A percentile compares a stretch with the other conserved stretches of the same genome.
Evolutionary conservation across 2,797 vertebrate species (phyloP).

Genomic region (Margarornis squamiger): DNA sequence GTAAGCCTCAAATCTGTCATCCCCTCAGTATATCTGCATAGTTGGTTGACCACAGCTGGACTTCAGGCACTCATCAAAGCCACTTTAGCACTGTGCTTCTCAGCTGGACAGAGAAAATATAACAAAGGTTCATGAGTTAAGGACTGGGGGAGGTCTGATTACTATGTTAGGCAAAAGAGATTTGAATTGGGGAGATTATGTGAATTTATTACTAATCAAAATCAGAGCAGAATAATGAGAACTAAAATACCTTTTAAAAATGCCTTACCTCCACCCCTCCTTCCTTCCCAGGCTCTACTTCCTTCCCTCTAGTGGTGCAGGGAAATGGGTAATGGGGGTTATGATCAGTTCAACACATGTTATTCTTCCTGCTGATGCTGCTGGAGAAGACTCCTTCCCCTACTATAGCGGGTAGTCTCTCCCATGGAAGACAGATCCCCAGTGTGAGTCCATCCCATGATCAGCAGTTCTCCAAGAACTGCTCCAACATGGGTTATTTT

Average conservation of each 20-base stretch:
- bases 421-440: background rate
- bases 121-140: background rate
- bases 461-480: background rate
- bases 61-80: background rate
- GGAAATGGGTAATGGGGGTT: background rate
- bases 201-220: background rate
- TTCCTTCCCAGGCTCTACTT: background rate
- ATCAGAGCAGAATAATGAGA: background rate
- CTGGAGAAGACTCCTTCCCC: background rate
- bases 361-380: background rate
- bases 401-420: background rate
- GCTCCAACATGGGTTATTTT: background rate
- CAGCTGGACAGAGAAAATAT: background rate
- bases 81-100: background rate
- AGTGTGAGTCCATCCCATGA: fast-evolving
- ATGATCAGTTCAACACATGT: background rate
- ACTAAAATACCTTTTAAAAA: background rate
- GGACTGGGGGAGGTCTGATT: background rate
- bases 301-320: background rate
- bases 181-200: background rate
- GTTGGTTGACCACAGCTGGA: background rate
- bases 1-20: background rate
- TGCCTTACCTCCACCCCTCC: background rate
- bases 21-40: background rate
- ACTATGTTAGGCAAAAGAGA: background rate